Base-by-base conservation (phyloP, 2,797 vertebrate genomes). In the Sternotherus odoratus region DNA sequence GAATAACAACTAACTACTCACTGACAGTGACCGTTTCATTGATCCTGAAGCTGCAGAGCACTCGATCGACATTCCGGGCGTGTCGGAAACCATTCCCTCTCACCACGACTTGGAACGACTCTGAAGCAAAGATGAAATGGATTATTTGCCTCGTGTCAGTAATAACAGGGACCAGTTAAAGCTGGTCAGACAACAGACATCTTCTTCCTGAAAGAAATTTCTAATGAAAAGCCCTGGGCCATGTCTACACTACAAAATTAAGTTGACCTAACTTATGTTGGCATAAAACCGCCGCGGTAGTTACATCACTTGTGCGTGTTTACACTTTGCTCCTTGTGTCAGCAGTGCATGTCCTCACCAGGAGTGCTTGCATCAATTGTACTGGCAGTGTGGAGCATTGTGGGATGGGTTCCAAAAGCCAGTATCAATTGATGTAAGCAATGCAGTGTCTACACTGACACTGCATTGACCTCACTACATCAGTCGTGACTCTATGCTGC, bases 41-140 rank as follows among this genome's bases (percentile, higher is more conserved):
- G 97, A 99, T 99, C 95, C 98, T 98, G 98, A 99, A 99, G 95
- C 99, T 99, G 98, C 99, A 99, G 91, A 99, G 98, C 60, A 99
- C 99, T 79, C 99, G 98, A 90, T 99, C 99, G 1, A 99, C 99
- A 0, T 99, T 99, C 19, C 99, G 98, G 51, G 99, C 98, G 0
- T 99, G 99, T 19, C 99, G 99, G 94, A 99, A 99, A 74, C 99
- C 99, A 0, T 99, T 99, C 48, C 99, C 99, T 92, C 98, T 98
- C 86, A 99, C 99, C 0, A 99, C 99, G 1, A 99, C 99, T 98
- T 99, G 99, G 94, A 99, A 99, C 1, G 99, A 98, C 93, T 99
- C 99, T 99, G 98, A 83, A 95, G 85, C 5, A 53, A 39, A 60
- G 91, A 88, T 51, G 39, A 74, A 69, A 23, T 0, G 8, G 1